phyloP scores from a whole-genome alignment of 1,140 invertebrate genomes.

The Atopsyche davidsoni region DNA sequence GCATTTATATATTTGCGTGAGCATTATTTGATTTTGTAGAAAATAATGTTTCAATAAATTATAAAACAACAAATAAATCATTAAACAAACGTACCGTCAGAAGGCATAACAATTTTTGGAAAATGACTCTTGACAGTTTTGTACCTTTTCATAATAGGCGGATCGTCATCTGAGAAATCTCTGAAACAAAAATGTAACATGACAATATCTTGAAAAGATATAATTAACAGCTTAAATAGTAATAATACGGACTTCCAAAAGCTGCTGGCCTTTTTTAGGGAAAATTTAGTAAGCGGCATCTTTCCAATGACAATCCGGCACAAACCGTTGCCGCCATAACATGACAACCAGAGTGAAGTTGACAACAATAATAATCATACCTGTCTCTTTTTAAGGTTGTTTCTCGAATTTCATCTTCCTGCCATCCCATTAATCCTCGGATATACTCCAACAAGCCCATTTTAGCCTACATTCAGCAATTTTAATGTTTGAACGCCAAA shows the following conservation, averaged over 20 bases:
- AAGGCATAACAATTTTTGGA: slow-evolving; percentile 26
- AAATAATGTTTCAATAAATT: no score
- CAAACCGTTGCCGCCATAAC: slow-evolving; percentile 21
- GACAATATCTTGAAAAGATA: background rate
- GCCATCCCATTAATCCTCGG: slow-evolving; percentile 4
- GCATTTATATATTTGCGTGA: background rate
- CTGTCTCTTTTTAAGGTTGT: slow-evolving; percentile 13
- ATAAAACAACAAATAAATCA: no score
- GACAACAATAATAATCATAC: slow-evolving; percentile 13
- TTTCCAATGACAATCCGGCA: slow-evolving; percentile 1
- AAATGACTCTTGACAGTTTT: slow-evolving; percentile 22
- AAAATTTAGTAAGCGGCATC: slow-evolving; percentile 15
- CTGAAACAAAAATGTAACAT: slow-evolving; percentile 14
- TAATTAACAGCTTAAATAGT: background rate
- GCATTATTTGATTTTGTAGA: no score
- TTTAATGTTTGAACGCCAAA: no score
- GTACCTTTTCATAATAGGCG: slow-evolving; percentile 28
- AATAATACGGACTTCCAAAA: slow-evolving; percentile 18
- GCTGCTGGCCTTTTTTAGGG: slow-evolving; percentile 11
- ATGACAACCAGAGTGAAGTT: slow-evolving; percentile 18
- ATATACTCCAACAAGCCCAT: slow-evolving; percentile 15
- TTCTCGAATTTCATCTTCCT: slow-evolving; percentile 4
- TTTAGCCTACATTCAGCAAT: no score
- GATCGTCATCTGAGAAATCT: slow-evolving; percentile 23
- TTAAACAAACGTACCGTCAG: slow-evolving; percentile 22